These are phyloP conservation scores for Euclidia mi DNA, from an alignment of 2,888 invertebrate species.

Conservation along the genomic window DNA sequence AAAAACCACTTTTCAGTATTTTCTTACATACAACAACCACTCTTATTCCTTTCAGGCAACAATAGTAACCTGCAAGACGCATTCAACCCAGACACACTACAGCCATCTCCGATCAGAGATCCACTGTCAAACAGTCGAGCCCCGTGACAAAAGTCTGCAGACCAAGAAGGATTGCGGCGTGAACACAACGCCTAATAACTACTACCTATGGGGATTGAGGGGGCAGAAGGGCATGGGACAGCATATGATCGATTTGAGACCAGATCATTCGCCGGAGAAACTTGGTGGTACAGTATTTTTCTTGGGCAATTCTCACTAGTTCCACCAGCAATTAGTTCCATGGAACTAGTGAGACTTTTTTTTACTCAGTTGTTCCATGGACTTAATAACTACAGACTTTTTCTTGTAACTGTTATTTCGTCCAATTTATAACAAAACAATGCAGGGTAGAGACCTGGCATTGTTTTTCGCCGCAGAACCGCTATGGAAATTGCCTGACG, in stretches of 20 bases:
- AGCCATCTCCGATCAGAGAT: constrained; percentile 91
- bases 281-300: constrained; percentile 63
- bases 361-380: too few species aligned
- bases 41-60: constrained; percentile 82
- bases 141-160: constrained; percentile 76
- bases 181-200: constrained; percentile 60
- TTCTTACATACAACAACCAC: neutral
- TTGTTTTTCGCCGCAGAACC: too few species aligned
- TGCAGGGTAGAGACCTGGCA: too few species aligned
- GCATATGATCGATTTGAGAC: constrained; percentile 79
- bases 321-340: too few species aligned
- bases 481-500: too few species aligned
- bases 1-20: too few species aligned
- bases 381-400: too few species aligned
- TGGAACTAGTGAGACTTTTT: too few species aligned
- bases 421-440: too few species aligned
- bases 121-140: constrained; percentile 90
- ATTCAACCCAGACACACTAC: constrained; percentile 92
- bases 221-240: constrained; percentile 89
- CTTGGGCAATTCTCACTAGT: too few species aligned
- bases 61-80: constrained; percentile 91
- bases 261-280: constrained; percentile 44
- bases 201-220: constrained; percentile 90
- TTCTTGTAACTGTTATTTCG: too few species aligned
- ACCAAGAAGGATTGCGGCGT: constrained; percentile 73